A percentile compares a stretch with the other conserved stretches of the same genome.
phyloP scores from a whole-genome alignment of 2,113 vertebrate genomes.

The Microcebus griseorufus region DNA sequence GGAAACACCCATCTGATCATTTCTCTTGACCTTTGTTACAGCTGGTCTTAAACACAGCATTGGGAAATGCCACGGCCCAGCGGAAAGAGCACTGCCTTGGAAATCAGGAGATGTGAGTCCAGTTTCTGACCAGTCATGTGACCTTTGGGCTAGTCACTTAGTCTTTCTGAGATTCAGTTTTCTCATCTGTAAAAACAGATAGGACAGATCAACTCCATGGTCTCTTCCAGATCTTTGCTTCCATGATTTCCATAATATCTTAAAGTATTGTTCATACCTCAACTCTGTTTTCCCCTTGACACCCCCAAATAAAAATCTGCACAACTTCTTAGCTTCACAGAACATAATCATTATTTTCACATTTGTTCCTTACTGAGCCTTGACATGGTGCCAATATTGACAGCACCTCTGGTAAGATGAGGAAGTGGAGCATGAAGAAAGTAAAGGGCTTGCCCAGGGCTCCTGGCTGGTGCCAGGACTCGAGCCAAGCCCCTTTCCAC shows the following conservation, averaged over 20 bases:
- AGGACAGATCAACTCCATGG: not conserved
- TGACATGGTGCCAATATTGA: not conserved
- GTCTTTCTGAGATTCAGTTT: not conserved
- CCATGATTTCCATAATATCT: not conserved
- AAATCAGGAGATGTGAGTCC: not conserved
- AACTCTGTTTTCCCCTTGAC: not conserved
- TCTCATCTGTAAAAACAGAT: not conserved
- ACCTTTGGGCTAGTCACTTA: not conserved
- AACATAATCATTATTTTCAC: not conserved
- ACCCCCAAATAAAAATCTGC: not conserved
- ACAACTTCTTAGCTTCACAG: not conserved
- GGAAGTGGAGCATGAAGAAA: not conserved
- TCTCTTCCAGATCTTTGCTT: not conserved
- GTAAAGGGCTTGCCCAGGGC: not conserved
- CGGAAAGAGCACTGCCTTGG: not conserved
- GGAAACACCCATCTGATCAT: not conserved
- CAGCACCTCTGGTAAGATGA: not conserved
- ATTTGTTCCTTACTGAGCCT: not conserved
- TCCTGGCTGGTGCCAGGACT: not conserved
- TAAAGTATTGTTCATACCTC: not conserved
- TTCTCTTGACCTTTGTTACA: not conserved
- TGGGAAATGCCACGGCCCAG: not conserved
- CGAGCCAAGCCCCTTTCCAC: too few species aligned
- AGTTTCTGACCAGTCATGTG: not conserved
- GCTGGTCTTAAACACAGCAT: not conserved